Percentiles rank a stretch among this genome's conserved stretches.
Conservation (phyloP, 2,113 vertebrate genomes). For the Larimichthys polyactis region DNA sequence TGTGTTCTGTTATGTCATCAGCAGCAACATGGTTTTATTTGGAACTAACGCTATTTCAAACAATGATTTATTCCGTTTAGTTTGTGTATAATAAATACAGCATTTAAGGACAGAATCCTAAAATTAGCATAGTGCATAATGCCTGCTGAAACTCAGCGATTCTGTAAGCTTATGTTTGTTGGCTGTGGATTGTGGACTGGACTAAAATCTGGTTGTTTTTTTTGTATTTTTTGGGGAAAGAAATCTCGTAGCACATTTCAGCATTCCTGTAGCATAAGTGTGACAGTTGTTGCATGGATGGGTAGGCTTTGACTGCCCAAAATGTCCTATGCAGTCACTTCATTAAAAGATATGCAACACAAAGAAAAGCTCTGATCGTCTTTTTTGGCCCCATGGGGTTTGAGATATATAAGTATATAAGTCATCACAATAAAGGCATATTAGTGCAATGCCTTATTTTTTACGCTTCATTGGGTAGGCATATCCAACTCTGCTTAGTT, state of each 20-base stretch:
- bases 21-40: background rate
- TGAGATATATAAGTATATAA: slow-evolving; percentile 33
- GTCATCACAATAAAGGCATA: slow-evolving; percentile 13
- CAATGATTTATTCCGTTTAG: background rate
- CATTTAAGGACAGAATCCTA: slow-evolving; percentile 8
- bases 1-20: slow-evolving; percentile 21
- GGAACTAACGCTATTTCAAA: background rate
- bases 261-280: slow-evolving; percentile 35
- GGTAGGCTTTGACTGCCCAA: slow-evolving; percentile 39
- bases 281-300: slow-evolving; percentile 52
- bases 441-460: background rate
- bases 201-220: slow-evolving; percentile 1
- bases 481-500: background rate
- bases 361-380: slow-evolving; percentile 30
- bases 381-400: slow-evolving; percentile 8
- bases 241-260: slow-evolving; percentile 22
- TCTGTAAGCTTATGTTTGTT: slow-evolving; percentile 18
- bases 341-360: slow-evolving; percentile 51
- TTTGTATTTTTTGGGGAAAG: background rate
- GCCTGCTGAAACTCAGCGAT: background rate
- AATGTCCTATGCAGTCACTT: slow-evolving; percentile 45
- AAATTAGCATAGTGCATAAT: background rate
- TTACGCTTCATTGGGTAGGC: background rate
- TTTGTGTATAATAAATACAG: background rate
- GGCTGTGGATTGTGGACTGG: background rate